These are phyloP conservation scores for Oxygymnocypris stewartii DNA, from an alignment of 2,113 vertebrate species.

Conservation along the genomic window DNA sequence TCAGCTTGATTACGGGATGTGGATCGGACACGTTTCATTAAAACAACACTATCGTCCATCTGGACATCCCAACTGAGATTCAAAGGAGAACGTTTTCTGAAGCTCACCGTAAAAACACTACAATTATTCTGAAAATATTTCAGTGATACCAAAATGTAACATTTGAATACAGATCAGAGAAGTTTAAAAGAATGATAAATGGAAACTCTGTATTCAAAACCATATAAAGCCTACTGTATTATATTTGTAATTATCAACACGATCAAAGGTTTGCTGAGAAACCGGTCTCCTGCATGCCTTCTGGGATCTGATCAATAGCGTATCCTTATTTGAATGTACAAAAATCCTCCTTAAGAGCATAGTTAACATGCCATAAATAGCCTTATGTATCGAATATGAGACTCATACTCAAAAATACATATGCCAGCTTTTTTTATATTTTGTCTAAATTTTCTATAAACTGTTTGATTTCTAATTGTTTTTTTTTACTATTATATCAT, in stretches of 20 bases:
- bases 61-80: conserved; percentile 13
- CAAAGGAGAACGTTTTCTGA: conserved; percentile 7
- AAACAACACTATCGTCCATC: conserved; percentile 17
- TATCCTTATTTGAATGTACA: too few relatives aligned
- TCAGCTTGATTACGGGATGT: conserved; percentile 8
- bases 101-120: neutral
- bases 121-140: neutral
- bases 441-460: too few relatives aligned
- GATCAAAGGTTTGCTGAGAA: neutral
- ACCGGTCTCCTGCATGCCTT: neutral
- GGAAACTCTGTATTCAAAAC: neutral
- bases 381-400: neutral
- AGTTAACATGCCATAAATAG: neutral
- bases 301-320: neutral
- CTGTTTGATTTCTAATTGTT: neutral
- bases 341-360: neutral
- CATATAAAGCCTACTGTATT: neutral
- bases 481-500: neutral
- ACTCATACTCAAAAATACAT: too few relatives aligned
- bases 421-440: too few relatives aligned
- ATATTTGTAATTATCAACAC: neutral
- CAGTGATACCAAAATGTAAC: neutral
- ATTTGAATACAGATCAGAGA: neutral
- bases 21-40: conserved; percentile 24
- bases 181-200: neutral